Conservation (phyloP, 2,113 vertebrate genomes). For the Tenebrosternarchus preto region DNA sequence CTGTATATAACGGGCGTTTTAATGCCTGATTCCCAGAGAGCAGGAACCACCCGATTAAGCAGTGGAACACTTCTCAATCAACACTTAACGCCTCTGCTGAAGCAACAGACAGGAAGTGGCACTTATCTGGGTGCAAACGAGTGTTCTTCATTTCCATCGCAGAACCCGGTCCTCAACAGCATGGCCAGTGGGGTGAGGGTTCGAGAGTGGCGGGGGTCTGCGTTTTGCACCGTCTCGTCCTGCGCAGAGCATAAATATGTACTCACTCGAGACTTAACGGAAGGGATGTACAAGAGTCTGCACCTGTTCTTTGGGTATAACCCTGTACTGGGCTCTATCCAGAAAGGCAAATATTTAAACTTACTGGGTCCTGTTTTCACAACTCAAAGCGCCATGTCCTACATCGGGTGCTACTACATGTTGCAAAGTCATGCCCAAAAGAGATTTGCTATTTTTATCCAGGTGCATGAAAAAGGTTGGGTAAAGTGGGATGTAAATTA, state of each 20-base stretch:
- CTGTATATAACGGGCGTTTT: slow-evolving; percentile 19
- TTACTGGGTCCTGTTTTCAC: background rate
- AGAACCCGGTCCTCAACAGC: background rate
- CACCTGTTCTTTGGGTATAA: background rate
- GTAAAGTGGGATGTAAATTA: too few relatives aligned
- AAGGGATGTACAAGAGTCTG: slow-evolving; percentile 3
- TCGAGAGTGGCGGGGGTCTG: background rate
- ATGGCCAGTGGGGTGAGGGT: background rate
- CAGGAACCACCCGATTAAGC: slow-evolving; percentile 17
- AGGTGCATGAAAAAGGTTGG: too few relatives aligned
- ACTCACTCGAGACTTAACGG: slow-evolving; percentile 5
- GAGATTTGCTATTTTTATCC: too few relatives aligned
- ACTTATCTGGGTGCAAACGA: background rate
- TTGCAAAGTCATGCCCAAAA: too few relatives aligned
- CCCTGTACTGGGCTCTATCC: background rate
- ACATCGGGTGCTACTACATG: too few relatives aligned
- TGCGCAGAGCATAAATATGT: background rate
- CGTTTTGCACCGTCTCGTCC: background rate
- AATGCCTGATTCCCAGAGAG: slow-evolving; percentile 20
- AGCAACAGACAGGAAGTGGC: slow-evolving; percentile 6
- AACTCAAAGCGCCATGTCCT: too few relatives aligned
- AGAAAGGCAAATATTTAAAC: background rate
- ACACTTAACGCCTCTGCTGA: slow-evolving; percentile 22
- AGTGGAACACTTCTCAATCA: slow-evolving; percentile 9
- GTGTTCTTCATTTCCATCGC: background rate